Evolutionary conservation across 2,888 invertebrate genomes (phyloP).

Genomic region (Andrena hattorfiana): DNA sequence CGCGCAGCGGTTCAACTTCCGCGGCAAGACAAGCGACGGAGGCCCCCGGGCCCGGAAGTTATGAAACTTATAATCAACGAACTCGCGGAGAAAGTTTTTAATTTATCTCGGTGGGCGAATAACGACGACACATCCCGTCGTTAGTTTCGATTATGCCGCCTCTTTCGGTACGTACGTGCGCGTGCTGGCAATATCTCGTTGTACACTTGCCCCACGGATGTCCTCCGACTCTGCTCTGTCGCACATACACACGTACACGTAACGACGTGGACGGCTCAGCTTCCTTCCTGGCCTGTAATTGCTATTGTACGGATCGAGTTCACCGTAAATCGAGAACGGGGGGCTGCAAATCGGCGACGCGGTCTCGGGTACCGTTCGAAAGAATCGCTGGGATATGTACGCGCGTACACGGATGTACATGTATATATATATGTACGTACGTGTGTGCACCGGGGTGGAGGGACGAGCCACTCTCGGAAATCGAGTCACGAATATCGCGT

Average conservation of each 20-base stretch:
- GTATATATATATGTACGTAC: neutral
- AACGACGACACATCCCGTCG: constrained; percentile 52
- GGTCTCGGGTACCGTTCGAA: constrained; percentile 37
- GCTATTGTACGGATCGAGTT: constrained; percentile 49
- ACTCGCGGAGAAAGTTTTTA: constrained; percentile 58
- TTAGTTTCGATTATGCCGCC: constrained; percentile 55
- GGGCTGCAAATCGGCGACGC: constrained; percentile 38
- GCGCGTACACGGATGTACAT: constrained; percentile 24
- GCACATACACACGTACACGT: neutral
- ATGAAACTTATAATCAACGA: constrained; percentile 70
- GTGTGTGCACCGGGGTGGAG: neutral
- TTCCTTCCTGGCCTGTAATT: constrained; percentile 46
- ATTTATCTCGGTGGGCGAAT: constrained; percentile 57
- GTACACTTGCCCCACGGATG: neutral
- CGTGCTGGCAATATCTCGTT: constrained; percentile 15
- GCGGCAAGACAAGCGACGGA: constrained; percentile 48
- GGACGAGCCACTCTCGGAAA: constrained; percentile 75
- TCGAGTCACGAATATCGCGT: constrained; percentile 82
- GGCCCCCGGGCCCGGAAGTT: constrained; percentile 49
- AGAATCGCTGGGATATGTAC: constrained; percentile 53
- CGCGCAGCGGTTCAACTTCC: constrained; percentile 43
- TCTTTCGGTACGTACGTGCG: constrained; percentile 26
- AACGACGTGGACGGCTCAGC: constrained; percentile 21
- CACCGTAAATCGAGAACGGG: constrained; percentile 58
- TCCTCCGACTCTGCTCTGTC: constrained; percentile 1